Base-by-base conservation (phyloP, 2,888 invertebrate species). In the Spisula subtruncata region DNA sequence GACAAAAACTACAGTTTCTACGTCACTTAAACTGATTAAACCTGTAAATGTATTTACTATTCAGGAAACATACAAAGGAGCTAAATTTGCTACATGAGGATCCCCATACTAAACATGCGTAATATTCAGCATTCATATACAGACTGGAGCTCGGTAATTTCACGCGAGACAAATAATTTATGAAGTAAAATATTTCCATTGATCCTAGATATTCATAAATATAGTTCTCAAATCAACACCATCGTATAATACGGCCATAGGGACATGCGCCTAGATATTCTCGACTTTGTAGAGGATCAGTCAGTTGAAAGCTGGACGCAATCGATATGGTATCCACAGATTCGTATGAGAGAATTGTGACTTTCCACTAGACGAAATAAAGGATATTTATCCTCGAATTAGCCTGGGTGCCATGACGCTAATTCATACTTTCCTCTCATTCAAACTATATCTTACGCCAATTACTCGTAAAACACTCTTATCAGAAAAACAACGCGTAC, bases 191-290 rank as follows among this genome's bases (percentile, higher is more conserved):
- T 75, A 75, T 32, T 32, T 75, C n/a, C 18, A 75, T 75, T 35
- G 35, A 75, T 75, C 75, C 75, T 75, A 35, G 32, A 75, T 75
- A 75, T 75, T 75, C 35, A 75, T 75, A 75, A 51, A 29, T 46
- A 48, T 5, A 18, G 20, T 66, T 46, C 66, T 48, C 48, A 84
- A 20, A 71, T 84, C 84, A 84, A 20, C 84, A 84, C 75, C 66
- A 25, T 46, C 41, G 60, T 84, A 41, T 75, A 84, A 75, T 51
- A 75, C 41, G 75, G 75, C 84, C 84, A 32, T 48, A 51, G 84
- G 84, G 84, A 75, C 75, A 60, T 51, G 51, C n/a, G n/a, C n/a
- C n/a, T n/a, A n/a, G n/a, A 84, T 51, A 75, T 84, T 71, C 51
- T 29, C 51, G 48, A 84, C 75, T 75, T 75, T 25, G 75, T 46